Percentiles rank a stretch among this genome's conserved stretches.
Evolutionary conservation across 2,113 vertebrate species (phyloP).

Genomic region (Poeciliopsis occidentalis): DNA sequence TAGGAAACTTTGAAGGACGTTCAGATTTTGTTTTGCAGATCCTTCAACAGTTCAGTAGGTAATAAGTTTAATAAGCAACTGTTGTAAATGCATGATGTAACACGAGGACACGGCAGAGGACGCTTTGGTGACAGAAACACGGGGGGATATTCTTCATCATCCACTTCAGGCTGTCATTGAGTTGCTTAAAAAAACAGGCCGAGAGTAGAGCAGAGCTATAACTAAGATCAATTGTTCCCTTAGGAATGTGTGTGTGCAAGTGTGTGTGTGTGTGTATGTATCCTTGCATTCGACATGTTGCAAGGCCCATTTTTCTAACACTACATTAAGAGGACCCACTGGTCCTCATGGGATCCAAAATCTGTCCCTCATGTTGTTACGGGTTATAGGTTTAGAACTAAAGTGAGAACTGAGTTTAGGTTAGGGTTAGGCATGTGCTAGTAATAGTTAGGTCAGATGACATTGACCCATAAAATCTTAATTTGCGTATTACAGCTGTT

Average conservation of each 20-base stretch:
- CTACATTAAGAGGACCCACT: too few relatives aligned
- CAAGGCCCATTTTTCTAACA: too few relatives aligned
- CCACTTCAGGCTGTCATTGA: slow-evolving; percentile 28
- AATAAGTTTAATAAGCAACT: not conserved
- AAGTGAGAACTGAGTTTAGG: too few relatives aligned
- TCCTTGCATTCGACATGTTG: too few relatives aligned
- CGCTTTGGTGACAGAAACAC: slow-evolving; percentile 38
- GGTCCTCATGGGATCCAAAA: too few relatives aligned
- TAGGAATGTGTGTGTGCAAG: slow-evolving; percentile 22
- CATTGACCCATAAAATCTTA: not conserved
- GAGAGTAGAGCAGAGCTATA: slow-evolving; percentile 42
- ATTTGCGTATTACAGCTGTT: too few relatives aligned
- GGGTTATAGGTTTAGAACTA: too few relatives aligned
- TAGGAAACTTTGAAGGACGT: not conserved
- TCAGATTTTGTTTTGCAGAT: not conserved
- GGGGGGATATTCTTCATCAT: slow-evolving; percentile 49
- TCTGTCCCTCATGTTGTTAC: too few relatives aligned
- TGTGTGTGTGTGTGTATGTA: too few relatives aligned
- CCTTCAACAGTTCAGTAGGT: not conserved
- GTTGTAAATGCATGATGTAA: slow-evolving; percentile 1
- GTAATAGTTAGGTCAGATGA: not conserved
- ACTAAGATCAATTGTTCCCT: slow-evolving; percentile 54
- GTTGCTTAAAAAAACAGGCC: slow-evolving; percentile 6
- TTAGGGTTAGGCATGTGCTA: too few relatives aligned
- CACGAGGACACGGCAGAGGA: not conserved